Conservation (phyloP, 1,140 invertebrate species). For the Polypedilum pembai region DNA sequence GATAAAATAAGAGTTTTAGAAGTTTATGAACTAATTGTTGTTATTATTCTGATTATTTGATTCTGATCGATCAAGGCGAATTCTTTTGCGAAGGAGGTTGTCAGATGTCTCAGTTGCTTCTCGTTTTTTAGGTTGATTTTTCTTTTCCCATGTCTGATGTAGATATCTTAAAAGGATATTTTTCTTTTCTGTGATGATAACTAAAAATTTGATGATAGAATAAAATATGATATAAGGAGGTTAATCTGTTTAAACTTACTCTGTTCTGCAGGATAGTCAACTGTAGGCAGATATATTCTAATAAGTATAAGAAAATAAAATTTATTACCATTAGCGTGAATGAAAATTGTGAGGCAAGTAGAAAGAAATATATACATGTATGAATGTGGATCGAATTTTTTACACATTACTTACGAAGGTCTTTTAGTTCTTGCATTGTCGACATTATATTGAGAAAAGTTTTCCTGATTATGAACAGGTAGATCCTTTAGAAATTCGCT, state of each 20-base stretch:
- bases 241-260: conserved; percentile 49
- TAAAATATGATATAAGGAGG: conserved; percentile 34
- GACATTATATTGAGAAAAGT: conserved; percentile 82
- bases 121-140: conserved; percentile 38
- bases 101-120: neutral
- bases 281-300: conserved; percentile 75
- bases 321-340: neutral
- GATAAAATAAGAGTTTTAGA: no score
- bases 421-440: conserved; percentile 78
- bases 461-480: conserved; percentile 82
- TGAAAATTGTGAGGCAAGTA: neutral
- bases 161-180: conserved; percentile 88
- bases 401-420: conserved; percentile 49
- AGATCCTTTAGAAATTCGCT: conserved; percentile 85
- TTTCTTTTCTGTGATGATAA: conserved; percentile 91
- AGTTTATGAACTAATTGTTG: neutral
- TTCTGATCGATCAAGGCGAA: conserved; percentile 11
- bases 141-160: conserved; percentile 91
- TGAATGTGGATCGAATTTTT: neutral
- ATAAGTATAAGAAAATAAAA: neutral
- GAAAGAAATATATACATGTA: neutral
- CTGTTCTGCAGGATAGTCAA: conserved; percentile 83
- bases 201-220: conserved; percentile 42
- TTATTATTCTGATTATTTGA: conserved; percentile 11
- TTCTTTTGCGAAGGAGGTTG: conserved; percentile 8